Percentiles rank a stretch among this genome's conserved stretches.
phyloP scores from a whole-genome alignment of 2,797 vertebrate genomes.

The Nyctibius grandis region DNA sequence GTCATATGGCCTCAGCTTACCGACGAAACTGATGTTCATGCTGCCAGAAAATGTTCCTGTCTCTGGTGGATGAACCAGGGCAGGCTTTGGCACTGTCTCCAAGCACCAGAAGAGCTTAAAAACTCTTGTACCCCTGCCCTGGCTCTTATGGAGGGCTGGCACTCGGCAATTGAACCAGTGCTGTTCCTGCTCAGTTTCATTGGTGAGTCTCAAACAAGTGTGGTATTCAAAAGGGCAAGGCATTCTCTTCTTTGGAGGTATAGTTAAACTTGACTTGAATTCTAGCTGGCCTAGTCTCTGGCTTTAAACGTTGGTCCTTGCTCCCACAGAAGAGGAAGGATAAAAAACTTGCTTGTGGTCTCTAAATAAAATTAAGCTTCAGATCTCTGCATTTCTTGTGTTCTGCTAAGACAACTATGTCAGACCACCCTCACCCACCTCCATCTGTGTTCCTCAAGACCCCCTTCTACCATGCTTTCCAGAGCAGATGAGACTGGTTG shows the following conservation, averaged over 20 bases:
- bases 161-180: neutral
- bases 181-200: neutral
- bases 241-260: neutral
- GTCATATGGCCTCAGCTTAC: neutral
- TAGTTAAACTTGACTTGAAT: neutral
- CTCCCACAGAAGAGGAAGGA: neutral
- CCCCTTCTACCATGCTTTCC: neutral
- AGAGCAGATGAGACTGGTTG: neutral
- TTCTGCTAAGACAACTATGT: neutral
- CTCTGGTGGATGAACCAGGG: neutral
- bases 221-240: neutral
- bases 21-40: neutral
- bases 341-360: neutral
- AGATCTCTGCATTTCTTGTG: neutral
- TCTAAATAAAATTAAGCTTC: neutral
- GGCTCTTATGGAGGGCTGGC: neutral
- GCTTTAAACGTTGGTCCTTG: neutral
- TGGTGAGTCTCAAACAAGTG: neutral
- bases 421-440: neutral
- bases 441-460: neutral
- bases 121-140: neutral
- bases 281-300: neutral
- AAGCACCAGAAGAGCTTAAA: neutral
- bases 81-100: neutral
- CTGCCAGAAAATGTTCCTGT: neutral